These are phyloP conservation scores for Drosophila sulfurigaster DNA, from an alignment of 1,140 invertebrate species.

Conservation along the genomic window DNA sequence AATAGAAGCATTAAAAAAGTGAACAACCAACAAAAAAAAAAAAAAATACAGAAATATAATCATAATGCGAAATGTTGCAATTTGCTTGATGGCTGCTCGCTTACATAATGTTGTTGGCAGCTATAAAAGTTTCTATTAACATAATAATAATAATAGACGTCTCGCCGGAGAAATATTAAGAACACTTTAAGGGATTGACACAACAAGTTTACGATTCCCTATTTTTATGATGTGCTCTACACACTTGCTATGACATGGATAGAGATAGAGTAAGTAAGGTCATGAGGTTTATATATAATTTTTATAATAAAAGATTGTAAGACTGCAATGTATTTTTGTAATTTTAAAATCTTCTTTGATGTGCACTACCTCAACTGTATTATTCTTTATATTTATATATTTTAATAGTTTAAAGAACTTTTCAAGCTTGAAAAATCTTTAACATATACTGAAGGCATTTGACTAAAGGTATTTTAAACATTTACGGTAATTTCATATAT, in stretches of 20 bases:
- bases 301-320: neutral
- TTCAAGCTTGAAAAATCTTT: too few relatives aligned
- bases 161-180: neutral
- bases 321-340: neutral
- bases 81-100: neutral
- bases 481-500: too few relatives aligned
- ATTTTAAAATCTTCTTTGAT: neutral
- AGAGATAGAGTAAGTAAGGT: neutral
- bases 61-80: constrained; percentile 19
- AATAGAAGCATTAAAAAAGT: constrained; percentile 16
- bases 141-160: constrained; percentile 1
- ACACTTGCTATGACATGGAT: neutral
- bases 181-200: neutral
- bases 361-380: too few relatives aligned
- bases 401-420: too few relatives aligned
- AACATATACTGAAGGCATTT: too few relatives aligned
- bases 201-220: constrained; percentile 1
- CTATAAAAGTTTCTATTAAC: constrained; percentile 3
- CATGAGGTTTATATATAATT: neutral
- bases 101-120: neutral
- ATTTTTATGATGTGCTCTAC: neutral
- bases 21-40: neutral
- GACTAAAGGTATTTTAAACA: too few relatives aligned
- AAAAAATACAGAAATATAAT: neutral
- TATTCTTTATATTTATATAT: too few relatives aligned